Base-by-base conservation (phyloP, 2,888 invertebrate genomes). In the Marasmarcha lunaedactyla region DNA sequence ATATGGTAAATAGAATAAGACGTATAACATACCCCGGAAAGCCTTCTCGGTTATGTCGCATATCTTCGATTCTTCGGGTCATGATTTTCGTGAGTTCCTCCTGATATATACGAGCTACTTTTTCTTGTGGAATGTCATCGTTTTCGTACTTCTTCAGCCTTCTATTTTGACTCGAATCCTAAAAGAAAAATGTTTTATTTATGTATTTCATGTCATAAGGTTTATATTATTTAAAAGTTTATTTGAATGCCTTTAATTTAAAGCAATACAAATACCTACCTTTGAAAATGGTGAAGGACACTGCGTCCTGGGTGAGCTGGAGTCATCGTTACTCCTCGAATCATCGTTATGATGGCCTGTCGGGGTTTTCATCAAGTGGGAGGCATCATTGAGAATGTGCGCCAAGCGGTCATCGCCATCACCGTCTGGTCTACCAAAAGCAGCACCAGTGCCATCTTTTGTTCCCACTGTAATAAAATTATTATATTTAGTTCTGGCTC, bases 81-180 rank as follows among this genome's bases (percentile, higher is more conserved):
- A 97, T 95, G 40, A 98, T 87, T 67, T 97, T 97, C 42, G 94
- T 92, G 46, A 97, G 84, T 67, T 98, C 97, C 64, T 97, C 96
- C 60, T 97, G 96, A 67, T 97, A 97, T 59, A 97, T 94, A 59
- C 95, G 88, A 33, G 93, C 91, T 57, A 97, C 95, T 74, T 97
- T 96, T 65, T 98, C 98, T 66, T 97, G 97, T 30, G 97, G 93
- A 77, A 97, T 93, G 83, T 97, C 97, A 71, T 93, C 95, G 74
- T 94, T 94, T 71, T 94, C 93, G 77, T 94, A 94, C 58, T 94
- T 93, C 63, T 93, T 91, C 63, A 93, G 81, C 66, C 91, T 87
- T 67, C 91, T 86, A 57, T 89, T 91, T 64, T 90, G 89, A 59
- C 88, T 87, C 27, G 87, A 86, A 41, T 90, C 90, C 79, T 84